Evolutionary conservation across 2,113 vertebrate species (phyloP).

Genomic region (Mustela lutreola): DNA sequence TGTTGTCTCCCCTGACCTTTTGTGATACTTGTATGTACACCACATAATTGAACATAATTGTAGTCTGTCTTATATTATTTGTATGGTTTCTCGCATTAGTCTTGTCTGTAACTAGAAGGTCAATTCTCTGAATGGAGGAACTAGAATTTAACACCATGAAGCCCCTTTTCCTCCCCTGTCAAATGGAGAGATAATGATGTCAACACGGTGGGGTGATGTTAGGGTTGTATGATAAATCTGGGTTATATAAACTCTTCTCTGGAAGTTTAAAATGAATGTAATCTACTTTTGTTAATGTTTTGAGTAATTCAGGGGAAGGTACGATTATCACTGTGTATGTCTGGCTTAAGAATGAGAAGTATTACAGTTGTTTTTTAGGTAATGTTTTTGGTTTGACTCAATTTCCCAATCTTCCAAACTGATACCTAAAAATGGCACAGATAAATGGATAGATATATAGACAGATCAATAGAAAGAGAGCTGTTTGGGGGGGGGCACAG

Average conservation of each 20-base stretch:
- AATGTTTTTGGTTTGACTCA: not conserved
- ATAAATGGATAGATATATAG: not conserved
- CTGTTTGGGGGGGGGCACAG: not conserved
- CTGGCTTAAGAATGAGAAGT: not conserved
- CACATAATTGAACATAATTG: conserved; percentile 21
- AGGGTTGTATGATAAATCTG: not conserved
- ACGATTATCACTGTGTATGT: not conserved
- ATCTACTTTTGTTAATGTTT: conserved; percentile 23
- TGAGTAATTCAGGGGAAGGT: not conserved
- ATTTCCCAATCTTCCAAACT: not conserved
- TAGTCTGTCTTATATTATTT: conserved; percentile 15
- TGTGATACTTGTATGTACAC: not conserved
- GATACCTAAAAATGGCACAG: not conserved
- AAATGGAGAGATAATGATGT: not conserved
- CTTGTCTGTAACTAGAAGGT: conserved; percentile 10
- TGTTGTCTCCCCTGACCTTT: conserved; percentile 20
- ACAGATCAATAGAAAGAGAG: not conserved
- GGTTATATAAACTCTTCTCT: not conserved
- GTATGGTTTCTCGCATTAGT: conserved; percentile 21
- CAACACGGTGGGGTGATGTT: not conserved
- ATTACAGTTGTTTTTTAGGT: not conserved
- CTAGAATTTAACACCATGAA: not conserved
- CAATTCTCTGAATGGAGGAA: conserved; percentile 39
- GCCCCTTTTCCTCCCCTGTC: not conserved
- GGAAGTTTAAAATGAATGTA: not conserved